These are phyloP conservation scores for Heliornis fulica DNA, from an alignment of 2,113 vertebrate genomes.

Conservation along the genomic window DNA sequence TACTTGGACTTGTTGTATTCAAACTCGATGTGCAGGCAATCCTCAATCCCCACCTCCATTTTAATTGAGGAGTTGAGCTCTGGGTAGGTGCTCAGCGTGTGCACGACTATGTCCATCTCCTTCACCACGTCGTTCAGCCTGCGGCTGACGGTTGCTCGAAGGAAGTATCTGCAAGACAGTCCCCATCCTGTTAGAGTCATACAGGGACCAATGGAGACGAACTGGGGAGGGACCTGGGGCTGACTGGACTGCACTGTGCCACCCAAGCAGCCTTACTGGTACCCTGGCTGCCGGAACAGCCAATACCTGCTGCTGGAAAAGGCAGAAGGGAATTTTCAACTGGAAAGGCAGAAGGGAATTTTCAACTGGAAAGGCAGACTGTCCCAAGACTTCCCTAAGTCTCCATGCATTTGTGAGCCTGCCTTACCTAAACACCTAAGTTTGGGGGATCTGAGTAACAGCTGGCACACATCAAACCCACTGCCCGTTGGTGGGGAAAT, in stretches of 20 bases:
- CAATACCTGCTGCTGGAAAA: background rate
- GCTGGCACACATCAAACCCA: background rate
- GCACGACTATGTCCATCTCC: constrained; percentile 97
- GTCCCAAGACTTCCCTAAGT: background rate
- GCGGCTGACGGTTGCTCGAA: constrained; percentile 92
- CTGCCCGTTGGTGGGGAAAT: background rate
- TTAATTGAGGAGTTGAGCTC: constrained; percentile 98
- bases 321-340: background rate
- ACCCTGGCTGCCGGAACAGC: background rate
- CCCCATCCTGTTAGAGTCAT: background rate
- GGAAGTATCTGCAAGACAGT: constrained; percentile 85
- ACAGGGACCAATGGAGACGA: background rate
- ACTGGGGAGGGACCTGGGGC: background rate
- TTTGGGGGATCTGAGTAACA: background rate
- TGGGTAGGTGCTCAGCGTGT: constrained; percentile 92
- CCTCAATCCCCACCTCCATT: constrained; percentile 99
- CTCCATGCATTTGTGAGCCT: background rate
- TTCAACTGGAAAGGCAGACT: background rate
- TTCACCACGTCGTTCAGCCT: constrained; percentile 93
- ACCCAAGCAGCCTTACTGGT: background rate
- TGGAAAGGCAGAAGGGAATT: too few species aligned
- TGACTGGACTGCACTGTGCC: background rate
- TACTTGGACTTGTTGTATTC: constrained; percentile 99
- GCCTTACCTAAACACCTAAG: background rate
- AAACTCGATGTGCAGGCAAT: constrained; percentile 98